Evolutionary conservation across 2,113 vertebrate species (phyloP).

Genomic region (Ptilorrhoa leucosticta): DNA sequence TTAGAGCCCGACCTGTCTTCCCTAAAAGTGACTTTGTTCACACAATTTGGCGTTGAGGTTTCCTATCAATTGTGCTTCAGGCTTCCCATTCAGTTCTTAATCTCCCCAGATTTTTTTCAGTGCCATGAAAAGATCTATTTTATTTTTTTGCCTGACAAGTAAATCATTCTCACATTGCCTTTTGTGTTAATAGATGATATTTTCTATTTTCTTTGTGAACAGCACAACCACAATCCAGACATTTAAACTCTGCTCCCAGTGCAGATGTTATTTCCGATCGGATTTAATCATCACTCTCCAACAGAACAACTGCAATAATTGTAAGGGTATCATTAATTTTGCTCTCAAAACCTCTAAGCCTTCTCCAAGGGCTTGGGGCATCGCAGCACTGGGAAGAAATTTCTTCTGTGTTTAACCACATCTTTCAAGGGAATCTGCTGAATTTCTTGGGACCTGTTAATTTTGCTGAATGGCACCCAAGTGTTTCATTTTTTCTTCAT

Average conservation of each 20-base stretch:
- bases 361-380: neutral
- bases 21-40: neutral
- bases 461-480: neutral
- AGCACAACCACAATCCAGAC: neutral
- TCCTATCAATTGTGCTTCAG: neutral
- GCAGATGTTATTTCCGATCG: neutral
- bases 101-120: neutral
- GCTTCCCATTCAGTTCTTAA: neutral
- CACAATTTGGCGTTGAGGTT: neutral
- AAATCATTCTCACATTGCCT: neutral
- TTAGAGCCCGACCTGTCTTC: neutral
- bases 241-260: neutral
- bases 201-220: neutral
- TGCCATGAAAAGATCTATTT: neutral
- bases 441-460: neutral
- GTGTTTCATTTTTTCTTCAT: accelerated
- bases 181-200: neutral
- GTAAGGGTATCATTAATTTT: neutral
- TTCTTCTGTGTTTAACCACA: neutral
- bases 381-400: neutral
- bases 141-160: neutral
- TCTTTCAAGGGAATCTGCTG: neutral
- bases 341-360: neutral
- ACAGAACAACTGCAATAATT: neutral
- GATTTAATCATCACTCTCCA: neutral